A percentile compares a stretch with the other conserved stretches of the same genome.
Evolutionary conservation across 30 jellyfish, hydroid and myxozoan species (phyloP).

Genomic region (Morbakka virulenta): DNA sequence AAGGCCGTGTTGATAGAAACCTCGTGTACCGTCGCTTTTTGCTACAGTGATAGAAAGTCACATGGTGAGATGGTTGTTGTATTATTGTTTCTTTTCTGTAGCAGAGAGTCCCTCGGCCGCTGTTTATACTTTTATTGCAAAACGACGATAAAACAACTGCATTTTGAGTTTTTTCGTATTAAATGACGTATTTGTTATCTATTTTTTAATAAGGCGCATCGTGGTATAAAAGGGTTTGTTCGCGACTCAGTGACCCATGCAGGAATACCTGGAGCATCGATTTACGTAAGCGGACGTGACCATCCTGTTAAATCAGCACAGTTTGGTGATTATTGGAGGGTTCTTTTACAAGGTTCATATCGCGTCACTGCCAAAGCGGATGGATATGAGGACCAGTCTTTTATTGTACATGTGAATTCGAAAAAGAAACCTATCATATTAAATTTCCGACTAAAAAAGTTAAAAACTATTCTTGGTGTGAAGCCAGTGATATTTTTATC

Average conservation of each 20-base stretch:
- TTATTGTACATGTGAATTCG: slow-evolving; percentile 57
- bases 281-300: slow-evolving; percentile 81
- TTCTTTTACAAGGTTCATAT: slow-evolving; percentile 90
- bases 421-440: slow-evolving; percentile 53
- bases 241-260: slow-evolving; percentile 64
- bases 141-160: too few relatives aligned
- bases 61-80: too few relatives aligned
- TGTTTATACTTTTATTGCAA: too few relatives aligned
- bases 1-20: too few relatives aligned
- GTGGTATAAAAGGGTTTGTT: slow-evolving; percentile 85
- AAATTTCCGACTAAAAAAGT: slow-evolving; percentile 56
- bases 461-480: slow-evolving; percentile 51
- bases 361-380: slow-evolving; percentile 73
- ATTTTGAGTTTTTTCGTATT: too few relatives aligned
- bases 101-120: too few relatives aligned
- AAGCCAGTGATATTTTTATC: slow-evolving; percentile 75
- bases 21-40: too few relatives aligned
- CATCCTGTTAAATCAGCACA: slow-evolving; percentile 65
- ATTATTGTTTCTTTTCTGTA: too few relatives aligned
- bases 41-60: too few relatives aligned
- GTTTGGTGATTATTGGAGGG: slow-evolving; percentile 92
- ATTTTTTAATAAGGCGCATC: slow-evolving; percentile 61
- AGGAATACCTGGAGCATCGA: slow-evolving; percentile 64
- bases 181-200: background rate
- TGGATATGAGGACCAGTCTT: slow-evolving; percentile 63